Conservation (phyloP, 2,888 invertebrate species). For the Gnatocerus cornutus region DNA sequence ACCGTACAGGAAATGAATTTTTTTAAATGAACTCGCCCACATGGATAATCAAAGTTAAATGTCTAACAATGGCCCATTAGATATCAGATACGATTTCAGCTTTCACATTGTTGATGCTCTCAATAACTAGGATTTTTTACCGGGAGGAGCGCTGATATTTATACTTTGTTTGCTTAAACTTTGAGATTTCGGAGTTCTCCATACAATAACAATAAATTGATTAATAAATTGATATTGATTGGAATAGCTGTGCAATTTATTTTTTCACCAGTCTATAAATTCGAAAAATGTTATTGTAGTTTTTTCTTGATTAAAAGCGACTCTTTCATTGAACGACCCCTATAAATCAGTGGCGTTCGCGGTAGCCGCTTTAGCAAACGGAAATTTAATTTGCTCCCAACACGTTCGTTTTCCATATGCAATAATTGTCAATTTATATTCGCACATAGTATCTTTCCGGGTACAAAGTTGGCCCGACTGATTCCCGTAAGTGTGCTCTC, state of each 20-base stretch:
- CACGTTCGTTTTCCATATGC: constrained; percentile 64
- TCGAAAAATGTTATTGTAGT: too few species aligned
- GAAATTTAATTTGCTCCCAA: constrained; percentile 66
- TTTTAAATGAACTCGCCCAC: constrained; percentile 72
- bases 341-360: constrained; percentile 64
- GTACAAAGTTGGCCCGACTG: constrained; percentile 58
- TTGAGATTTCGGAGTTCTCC: neutral
- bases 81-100: constrained; percentile 67
- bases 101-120: constrained; percentile 67
- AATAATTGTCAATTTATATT: constrained; percentile 65
- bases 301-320: too few species aligned
- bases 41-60: constrained; percentile 71
- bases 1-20: constrained; percentile 71
- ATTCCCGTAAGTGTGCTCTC: constrained; percentile 51
- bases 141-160: constrained; percentile 7
- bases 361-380: constrained; percentile 64
- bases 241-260: too few species aligned
- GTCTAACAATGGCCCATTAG: constrained; percentile 72
- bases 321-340: constrained; percentile 22
- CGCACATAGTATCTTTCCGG: constrained; percentile 54
- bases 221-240: too few species aligned
- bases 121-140: constrained; percentile 56
- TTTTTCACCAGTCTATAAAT: too few species aligned
- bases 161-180: constrained; percentile 26
- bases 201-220: constrained; percentile 10